phyloP scores from a whole-genome alignment of 2,113 vertebrate species.

The Campylomormyrus numenius region DNA sequence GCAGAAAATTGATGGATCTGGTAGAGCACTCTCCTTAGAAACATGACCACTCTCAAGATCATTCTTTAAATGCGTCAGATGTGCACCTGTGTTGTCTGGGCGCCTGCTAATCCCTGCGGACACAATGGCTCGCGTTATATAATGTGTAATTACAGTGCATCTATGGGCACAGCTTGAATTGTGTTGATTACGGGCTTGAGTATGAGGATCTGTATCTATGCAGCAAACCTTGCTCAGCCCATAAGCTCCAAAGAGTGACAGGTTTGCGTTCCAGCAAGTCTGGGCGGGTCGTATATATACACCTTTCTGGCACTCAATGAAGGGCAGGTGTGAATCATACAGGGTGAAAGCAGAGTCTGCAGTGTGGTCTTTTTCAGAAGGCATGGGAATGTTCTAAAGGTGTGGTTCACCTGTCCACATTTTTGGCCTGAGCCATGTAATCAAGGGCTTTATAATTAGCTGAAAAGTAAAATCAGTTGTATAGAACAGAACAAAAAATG shows the following conservation, averaged over 20 bases:
- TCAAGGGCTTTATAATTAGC: neutral
- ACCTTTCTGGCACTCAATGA: neutral
- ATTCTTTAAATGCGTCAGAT: neutral
- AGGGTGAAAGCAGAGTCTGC: neutral
- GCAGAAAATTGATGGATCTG: neutral
- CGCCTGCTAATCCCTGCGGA: neutral
- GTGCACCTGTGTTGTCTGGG: neutral
- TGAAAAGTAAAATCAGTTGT: neutral
- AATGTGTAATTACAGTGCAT: neutral
- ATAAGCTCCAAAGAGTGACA: neutral
- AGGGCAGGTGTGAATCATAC: neutral
- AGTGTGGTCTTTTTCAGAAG: neutral
- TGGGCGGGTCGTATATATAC: neutral
- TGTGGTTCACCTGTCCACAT: neutral
- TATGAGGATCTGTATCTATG: neutral
- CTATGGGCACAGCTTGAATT: neutral
- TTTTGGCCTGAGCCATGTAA: neutral
- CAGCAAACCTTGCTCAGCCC: neutral
- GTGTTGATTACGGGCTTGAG: neutral
- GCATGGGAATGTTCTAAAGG: neutral
- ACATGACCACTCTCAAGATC: neutral
- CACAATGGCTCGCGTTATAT: neutral
- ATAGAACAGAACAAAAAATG: neutral
- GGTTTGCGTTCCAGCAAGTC: neutral
- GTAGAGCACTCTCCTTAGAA: neutral